These are phyloP conservation scores for Rhinogobius similis DNA, from an alignment of 2,113 vertebrate species.

Conservation along the genomic window DNA sequence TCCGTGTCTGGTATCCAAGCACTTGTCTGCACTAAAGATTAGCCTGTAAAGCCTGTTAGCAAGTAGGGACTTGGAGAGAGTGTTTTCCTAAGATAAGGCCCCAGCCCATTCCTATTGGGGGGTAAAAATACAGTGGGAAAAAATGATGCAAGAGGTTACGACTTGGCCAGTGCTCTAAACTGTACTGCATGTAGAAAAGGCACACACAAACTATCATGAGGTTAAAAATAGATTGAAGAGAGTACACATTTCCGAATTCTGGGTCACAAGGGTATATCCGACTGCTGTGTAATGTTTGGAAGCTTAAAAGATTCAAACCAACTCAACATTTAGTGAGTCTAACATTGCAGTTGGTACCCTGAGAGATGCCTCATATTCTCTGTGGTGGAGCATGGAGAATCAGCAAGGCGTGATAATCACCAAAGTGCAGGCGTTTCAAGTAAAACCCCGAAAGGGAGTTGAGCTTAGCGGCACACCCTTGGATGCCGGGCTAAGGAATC, in stretches of 20 bases:
- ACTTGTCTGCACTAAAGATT: conserved; percentile 74
- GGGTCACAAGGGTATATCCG: conserved; percentile 20
- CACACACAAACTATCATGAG: conserved; percentile 2
- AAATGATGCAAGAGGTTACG: conserved; percentile 46
- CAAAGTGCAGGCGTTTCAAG: conserved; percentile 40
- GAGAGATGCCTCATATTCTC: conserved; percentile 28
- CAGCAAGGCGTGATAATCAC: conserved; percentile 44
- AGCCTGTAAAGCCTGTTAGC: conserved; percentile 77
- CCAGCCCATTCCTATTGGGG: conserved; percentile 61
- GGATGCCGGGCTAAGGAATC: conserved; percentile 25
- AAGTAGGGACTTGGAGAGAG: conserved; percentile 69
- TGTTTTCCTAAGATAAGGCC: conserved; percentile 76
- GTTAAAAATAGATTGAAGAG: background rate
- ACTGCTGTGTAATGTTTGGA: conserved; percentile 23
- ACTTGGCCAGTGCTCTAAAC: conserved; percentile 22
- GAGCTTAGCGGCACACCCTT: conserved; percentile 32
- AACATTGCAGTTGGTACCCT: conserved; percentile 28
- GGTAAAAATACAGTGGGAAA: conserved; percentile 36
- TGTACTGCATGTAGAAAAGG: conserved; percentile 10
- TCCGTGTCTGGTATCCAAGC: conserved; percentile 54
- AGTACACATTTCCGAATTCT: conserved; percentile 11
- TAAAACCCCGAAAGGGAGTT: conserved; percentile 28
- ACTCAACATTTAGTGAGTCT: conserved; percentile 24
- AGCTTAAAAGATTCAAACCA: conserved; percentile 33
- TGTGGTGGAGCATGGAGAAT: conserved; percentile 22